Conservation (phyloP, 2,113 vertebrate species). For the Heloderma charlesbogerti region DNA sequence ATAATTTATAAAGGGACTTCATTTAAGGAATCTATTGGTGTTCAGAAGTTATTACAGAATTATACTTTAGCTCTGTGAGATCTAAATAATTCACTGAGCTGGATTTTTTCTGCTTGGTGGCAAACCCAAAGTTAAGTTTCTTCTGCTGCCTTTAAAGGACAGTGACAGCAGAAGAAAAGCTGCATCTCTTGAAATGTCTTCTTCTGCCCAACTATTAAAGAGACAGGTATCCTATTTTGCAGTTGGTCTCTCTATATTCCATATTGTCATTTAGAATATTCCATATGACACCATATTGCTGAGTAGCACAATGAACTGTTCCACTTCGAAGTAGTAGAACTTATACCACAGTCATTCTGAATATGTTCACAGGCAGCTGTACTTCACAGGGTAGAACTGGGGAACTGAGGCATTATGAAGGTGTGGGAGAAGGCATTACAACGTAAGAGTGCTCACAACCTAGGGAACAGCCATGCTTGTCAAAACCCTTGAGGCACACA, state of each 20-base stretch:
- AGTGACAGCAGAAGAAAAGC: too few species aligned
- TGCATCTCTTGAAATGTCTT: not conserved
- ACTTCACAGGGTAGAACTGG: not conserved
- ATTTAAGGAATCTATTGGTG: conserved; percentile 2
- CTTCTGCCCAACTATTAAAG: not conserved
- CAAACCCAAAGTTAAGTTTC: not conserved
- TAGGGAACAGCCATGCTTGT: not conserved
- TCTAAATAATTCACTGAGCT: conserved; percentile 3
- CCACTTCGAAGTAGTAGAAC: not conserved
- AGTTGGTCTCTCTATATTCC: not conserved
- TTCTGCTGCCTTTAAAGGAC: not conserved
- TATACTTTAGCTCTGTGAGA: not conserved
- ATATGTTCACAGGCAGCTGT: not conserved
- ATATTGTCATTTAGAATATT: not conserved
- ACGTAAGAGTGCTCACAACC: not conserved
- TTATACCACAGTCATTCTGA: not conserved
- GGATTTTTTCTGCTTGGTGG: not conserved
- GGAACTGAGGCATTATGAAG: not conserved
- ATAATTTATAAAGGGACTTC: conserved; percentile 7
- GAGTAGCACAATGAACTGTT: not conserved
- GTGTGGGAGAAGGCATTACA: not conserved
- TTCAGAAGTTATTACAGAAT: conserved; percentile 10
- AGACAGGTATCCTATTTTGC: not conserved
- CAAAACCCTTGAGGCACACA: not conserved
- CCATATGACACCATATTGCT: too few species aligned